Conservation (phyloP, 2,113 vertebrate species). For the Pycnonotus jocosus region DNA sequence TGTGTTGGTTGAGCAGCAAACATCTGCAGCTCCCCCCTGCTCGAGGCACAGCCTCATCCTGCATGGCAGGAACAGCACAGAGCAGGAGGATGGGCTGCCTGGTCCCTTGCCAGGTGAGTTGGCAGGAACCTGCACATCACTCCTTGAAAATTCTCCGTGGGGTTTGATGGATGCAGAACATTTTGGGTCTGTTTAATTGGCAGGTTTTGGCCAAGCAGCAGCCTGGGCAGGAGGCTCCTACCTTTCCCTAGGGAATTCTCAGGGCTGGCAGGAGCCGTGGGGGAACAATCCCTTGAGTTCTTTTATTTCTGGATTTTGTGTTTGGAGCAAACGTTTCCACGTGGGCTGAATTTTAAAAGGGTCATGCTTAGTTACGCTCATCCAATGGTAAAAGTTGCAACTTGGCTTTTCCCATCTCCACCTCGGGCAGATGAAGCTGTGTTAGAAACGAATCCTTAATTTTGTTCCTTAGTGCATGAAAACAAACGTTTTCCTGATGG, state of each 20-base stretch:
- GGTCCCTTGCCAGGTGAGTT: neutral
- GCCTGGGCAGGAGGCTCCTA: neutral
- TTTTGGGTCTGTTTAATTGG: neutral
- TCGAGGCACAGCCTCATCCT: neutral
- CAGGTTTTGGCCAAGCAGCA: neutral
- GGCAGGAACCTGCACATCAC: neutral
- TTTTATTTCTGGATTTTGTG: neutral
- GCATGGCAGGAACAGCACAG: neutral
- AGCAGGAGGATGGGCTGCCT: neutral
- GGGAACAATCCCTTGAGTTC: neutral
- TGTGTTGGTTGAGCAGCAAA: neutral
- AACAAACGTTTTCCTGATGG: neutral
- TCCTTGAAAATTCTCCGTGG: neutral
- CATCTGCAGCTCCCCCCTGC: neutral
- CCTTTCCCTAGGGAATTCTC: neutral
- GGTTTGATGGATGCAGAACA: neutral
- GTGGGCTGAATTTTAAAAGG: neutral
- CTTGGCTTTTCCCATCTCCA: neutral
- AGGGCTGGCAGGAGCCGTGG: neutral
- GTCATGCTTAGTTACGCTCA: neutral
- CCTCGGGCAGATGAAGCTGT: rapidly evolving
- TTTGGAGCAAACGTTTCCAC: neutral
- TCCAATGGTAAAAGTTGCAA: neutral
- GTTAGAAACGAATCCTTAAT: neutral
- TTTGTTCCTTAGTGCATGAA: neutral